Percentiles rank a stretch among this genome's conserved stretches.
phyloP scores from a whole-genome alignment of 1,140 invertebrate species.

The Nautilus pompilius region DNA sequence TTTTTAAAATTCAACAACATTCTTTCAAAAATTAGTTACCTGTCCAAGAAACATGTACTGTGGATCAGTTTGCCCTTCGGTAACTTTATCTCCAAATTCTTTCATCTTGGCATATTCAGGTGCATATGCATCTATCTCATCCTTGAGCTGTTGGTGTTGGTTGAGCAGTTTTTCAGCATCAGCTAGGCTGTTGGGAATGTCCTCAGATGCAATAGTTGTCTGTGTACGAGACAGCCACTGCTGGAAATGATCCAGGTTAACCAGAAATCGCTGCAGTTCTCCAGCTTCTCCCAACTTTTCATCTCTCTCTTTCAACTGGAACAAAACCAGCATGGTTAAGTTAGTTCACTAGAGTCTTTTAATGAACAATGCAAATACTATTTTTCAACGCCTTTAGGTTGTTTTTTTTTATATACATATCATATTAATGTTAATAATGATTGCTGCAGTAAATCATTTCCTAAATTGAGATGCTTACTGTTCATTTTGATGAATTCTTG shows the following conservation, averaged over 20 bases:
- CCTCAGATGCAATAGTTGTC: conserved; percentile 91
- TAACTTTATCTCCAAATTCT: conserved; percentile 95
- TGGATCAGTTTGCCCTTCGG: conserved; percentile 79
- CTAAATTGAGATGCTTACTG: too few relatives aligned
- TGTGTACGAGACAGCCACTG: conserved; percentile 98
- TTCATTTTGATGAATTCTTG: too few relatives aligned
- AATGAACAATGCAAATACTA: too few relatives aligned
- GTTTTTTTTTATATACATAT: too few relatives aligned
- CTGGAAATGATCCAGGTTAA: conserved; percentile 99
- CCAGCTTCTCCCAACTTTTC: conserved; percentile 97
- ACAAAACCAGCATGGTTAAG: neutral
- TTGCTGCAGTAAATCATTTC: too few relatives aligned
- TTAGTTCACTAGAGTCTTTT: too few relatives aligned
- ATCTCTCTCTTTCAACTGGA: conserved; percentile 89
- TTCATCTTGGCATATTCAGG: conserved; percentile 98
- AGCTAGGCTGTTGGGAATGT: conserved; percentile 90
- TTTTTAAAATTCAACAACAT: neutral
- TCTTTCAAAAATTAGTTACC: too few relatives aligned
- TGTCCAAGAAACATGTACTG: conserved; percentile 99
- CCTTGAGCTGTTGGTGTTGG: conserved; percentile 93
- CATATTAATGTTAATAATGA: too few relatives aligned
- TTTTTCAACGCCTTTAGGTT: too few relatives aligned
- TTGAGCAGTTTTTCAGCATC: conserved; percentile 95
- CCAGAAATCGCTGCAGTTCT: conserved; percentile 95
- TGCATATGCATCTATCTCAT: conserved; percentile 98